phyloP scores from a whole-genome alignment of 2,113 vertebrate species.

The Dipodomys stephensi region DNA sequence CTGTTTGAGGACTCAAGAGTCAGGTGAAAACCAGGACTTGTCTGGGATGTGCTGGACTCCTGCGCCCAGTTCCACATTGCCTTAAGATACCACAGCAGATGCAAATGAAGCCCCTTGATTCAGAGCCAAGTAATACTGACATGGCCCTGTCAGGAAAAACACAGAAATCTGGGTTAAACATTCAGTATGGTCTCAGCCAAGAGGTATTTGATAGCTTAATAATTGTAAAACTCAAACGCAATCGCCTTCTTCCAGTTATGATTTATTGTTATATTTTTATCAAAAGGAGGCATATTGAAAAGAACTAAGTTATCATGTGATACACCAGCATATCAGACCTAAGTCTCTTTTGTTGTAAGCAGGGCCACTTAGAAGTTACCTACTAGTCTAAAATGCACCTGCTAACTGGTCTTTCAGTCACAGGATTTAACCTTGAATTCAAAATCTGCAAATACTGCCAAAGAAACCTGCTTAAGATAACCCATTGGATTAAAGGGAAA shows the following conservation, averaged over 20 bases:
- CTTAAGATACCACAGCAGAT: too few relatives aligned
- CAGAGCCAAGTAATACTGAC: not conserved
- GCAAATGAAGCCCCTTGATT: too few relatives aligned
- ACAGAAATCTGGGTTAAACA: not conserved
- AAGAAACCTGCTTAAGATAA: slow-evolving; percentile 9
- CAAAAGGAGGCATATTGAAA: not conserved
- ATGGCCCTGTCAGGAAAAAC: not conserved
- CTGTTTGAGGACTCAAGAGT: too few relatives aligned
- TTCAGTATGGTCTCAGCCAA: not conserved
- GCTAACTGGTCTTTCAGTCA: not conserved
- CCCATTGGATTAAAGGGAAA: not conserved
- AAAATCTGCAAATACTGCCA: not conserved
- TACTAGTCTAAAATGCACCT: not conserved
- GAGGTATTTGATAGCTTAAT: not conserved
- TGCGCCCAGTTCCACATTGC: too few relatives aligned
- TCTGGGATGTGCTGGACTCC: too few relatives aligned
- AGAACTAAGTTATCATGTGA: not conserved
- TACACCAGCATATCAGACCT: slow-evolving; percentile 29
- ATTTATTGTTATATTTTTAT: slow-evolving; percentile 1
- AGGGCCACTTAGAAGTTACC: not conserved
- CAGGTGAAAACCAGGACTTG: too few relatives aligned
- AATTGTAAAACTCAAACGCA: not conserved
- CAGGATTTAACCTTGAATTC: slow-evolving; percentile 14
- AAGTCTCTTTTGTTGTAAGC: slow-evolving; percentile 12
- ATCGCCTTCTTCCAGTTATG: not conserved